Evolutionary conservation across 2,888 invertebrate genomes (phyloP), one percentile per base, ranked within the genome.

Genomic region (Coenonympha arcania): DNA sequence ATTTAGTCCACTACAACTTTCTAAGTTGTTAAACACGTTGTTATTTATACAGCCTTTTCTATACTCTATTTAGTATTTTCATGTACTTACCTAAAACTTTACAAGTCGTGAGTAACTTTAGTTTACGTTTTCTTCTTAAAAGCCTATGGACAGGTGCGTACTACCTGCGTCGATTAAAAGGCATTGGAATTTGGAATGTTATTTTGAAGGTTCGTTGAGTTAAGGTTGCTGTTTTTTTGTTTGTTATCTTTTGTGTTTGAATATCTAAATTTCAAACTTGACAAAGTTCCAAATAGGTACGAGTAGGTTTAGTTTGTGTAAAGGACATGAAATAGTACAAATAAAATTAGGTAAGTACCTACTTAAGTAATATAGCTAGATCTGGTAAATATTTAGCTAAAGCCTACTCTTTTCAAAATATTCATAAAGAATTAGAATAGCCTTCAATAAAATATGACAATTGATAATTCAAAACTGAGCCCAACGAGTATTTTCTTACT

Each of bases 21-120:
- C 59, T 61, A 61, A 55, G 56, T 45, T 39, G 54, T 55, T 54
- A 54, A 54, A 57, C 47, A 39, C 40, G 47, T 48, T 54, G 50
- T 28, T 40, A 44, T 47, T 28, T 40, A 44, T 47, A 47, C 26
- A 50, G 49, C 53, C 56, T 56, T 51, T 54, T 51, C 41, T 33
- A 34, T 28, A 42, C n/a, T 39, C 39, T 47, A 37, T 39, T 47
- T 46, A 45, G 39, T 22, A 39, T 39, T 39, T 13, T 24, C 24
- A 22, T 6, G 37, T 22, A 24, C 4, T 2, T 39, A 33, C 9
- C 30, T 8, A 16, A 8, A 13, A 13, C 6, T 5, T 13, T 13
- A 6, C 11, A 8, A 24, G 4, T n/a, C n/a, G 22, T 8, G 15
- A 39, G 13, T 39, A 33, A 33, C 15, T 16, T 33, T 15, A 15